Evolutionary conservation across 2,797 vertebrate genomes (phyloP).

Genomic region (Podarcis siculus): DNA sequence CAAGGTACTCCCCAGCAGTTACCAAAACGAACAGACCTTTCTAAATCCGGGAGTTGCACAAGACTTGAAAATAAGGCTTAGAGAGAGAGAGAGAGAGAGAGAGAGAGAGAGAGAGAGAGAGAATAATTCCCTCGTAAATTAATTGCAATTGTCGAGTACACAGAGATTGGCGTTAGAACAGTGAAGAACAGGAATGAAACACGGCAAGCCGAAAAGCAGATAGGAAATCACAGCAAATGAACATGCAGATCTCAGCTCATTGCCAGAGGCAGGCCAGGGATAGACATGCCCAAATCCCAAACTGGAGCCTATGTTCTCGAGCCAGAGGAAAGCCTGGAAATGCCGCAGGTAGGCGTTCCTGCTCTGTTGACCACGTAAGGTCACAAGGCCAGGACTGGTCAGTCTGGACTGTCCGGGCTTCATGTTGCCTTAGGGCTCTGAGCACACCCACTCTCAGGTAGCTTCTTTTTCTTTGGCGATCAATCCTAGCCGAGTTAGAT

Average conservation of each 20-base stretch:
- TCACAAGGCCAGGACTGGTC: background rate
- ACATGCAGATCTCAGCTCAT: background rate
- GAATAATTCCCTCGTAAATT: background rate
- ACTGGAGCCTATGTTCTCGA: background rate
- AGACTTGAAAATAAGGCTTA: background rate
- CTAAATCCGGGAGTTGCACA: background rate
- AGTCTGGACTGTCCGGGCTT: background rate
- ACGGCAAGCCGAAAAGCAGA: background rate
- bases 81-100: too few relatives aligned
- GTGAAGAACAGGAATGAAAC: background rate
- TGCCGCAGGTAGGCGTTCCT: background rate
- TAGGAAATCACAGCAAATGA: background rate
- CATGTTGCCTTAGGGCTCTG: background rate
- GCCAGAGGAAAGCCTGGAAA: background rate
- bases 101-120: background rate
- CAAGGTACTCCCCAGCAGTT: conserved; percentile 33
- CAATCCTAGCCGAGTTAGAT: too few relatives aligned
- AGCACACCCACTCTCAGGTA: background rate
- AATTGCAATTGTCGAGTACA: background rate
- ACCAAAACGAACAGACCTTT: background rate
- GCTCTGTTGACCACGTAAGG: background rate
- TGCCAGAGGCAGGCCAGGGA: background rate
- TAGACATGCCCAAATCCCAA: background rate
- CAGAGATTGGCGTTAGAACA: background rate
- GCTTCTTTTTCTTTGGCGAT: too few relatives aligned